Evolutionary conservation across 1,140 invertebrate genomes (phyloP), one percentile per base, ranked within the genome.

Genomic region (Heliconius eleuchia): DNA sequence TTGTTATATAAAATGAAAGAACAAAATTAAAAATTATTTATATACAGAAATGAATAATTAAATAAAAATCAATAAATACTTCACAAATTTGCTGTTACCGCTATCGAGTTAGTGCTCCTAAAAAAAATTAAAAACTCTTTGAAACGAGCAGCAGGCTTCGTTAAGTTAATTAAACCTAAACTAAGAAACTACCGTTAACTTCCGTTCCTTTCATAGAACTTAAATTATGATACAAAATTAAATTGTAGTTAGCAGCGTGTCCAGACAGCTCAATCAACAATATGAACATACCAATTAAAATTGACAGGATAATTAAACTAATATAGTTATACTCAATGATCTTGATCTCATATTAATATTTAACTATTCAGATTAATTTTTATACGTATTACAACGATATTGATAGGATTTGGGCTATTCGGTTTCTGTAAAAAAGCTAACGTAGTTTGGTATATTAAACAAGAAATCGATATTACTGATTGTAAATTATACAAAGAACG

Each of bases 281-380:
- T 39, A 75, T 75, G 74, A 66, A 66, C 52, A 66, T 66, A 75
- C 39, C 37, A 75, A 60, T 75, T 66, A 66, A 66, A 66, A 66
- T 60, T 75, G 74, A 75, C 74, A 75, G 74, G 55, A 75, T 75
- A 75, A 75, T 75, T 66, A 75, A 66, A 75, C 55, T 60, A 75
- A 55, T 75, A 75, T 66, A 30, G 60, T 66, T 27, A 30, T 66
- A 66, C 23, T 27, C 60, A 13, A 30, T 30, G 60, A 66, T 66
- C 9, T 66, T 66, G 27, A 66, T 66, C 23, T 66, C 1, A 30
- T 66, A 66, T 30, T 66, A 66, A 27, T 27, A 66, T 66, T 66
- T 66, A 66, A 66, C 27, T 30, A 30, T 30, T 27, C 27, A 66
- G 23, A 66, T 66, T 30, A 30, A 16, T 2, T n/a, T 60, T 60